Conservation (phyloP, 2,888 invertebrate genomes). For the Pycnomerus fuliginosus region DNA sequence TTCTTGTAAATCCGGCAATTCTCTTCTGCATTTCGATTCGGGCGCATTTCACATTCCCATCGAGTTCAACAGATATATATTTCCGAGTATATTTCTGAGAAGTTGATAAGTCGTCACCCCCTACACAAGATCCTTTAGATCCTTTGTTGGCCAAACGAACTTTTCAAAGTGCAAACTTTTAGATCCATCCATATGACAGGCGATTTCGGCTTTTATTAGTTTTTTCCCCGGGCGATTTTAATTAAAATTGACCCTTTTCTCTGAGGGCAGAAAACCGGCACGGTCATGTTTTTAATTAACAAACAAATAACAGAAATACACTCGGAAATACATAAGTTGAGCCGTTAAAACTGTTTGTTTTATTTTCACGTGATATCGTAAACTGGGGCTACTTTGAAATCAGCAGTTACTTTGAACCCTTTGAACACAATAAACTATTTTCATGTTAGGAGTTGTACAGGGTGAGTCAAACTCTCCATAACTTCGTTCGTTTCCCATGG, state of each 20-base stretch:
- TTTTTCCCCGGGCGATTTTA: constrained; percentile 12
- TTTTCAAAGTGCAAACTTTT: constrained; percentile 16
- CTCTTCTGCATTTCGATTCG: constrained; percentile 8
- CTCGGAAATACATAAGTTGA: too few species aligned
- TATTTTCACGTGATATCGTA: constrained; percentile 4
- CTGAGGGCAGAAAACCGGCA: background rate
- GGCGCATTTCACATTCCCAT: constrained; percentile 29
- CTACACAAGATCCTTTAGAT: constrained; percentile 29
- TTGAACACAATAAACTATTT: too few species aligned
- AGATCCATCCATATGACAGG: too few species aligned
- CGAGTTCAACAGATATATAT: constrained; percentile 30
- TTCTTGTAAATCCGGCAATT: constrained; percentile 30
- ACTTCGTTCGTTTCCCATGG: too few species aligned
- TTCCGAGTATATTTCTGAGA: constrained; percentile 26
- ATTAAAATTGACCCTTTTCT: constrained; percentile 6
- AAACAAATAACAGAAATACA: constrained; percentile 7
- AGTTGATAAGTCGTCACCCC: constrained; percentile 38
- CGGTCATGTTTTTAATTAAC: constrained; percentile 16
- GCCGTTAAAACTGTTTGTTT: constrained; percentile 1
- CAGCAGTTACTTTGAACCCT: too few species aligned
- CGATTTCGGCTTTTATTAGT: too few species aligned
- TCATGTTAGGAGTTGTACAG: too few species aligned
- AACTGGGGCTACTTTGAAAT: too few species aligned
- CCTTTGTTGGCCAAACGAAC: constrained; percentile 8
- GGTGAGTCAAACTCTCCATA: too few species aligned